phyloP scores from a whole-genome alignment of 2,888 invertebrate species.

The Coelinius sp. region DNA sequence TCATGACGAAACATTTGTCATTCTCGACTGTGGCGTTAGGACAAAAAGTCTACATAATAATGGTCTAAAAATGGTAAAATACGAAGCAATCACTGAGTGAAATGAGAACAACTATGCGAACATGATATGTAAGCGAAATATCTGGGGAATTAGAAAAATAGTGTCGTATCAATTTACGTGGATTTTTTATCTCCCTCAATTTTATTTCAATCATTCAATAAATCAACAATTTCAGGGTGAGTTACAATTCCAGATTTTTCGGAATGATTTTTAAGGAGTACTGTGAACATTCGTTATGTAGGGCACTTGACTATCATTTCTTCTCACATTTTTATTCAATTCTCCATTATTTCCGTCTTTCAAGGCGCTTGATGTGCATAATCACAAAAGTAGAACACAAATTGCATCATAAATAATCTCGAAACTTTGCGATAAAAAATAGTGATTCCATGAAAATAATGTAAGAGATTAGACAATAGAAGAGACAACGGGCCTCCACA shows the following conservation, averaged over 20 bases:
- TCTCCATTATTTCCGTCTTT: no score
- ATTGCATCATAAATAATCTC: background rate
- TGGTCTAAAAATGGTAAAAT: background rate
- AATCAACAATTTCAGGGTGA: no score
- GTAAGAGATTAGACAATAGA: background rate
- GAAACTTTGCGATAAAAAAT: background rate
- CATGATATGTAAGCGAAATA: background rate
- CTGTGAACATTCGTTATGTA: no score
- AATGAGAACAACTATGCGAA: background rate
- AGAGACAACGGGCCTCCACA: background rate
- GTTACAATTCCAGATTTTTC: no score
- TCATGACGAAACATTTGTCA: background rate
- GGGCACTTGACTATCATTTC: no score
- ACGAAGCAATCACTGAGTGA: background rate
- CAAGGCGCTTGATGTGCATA: no score
- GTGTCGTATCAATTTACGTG: background rate
- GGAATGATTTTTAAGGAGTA: no score
- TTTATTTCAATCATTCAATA: background rate
- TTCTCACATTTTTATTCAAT: no score
- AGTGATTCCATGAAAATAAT: background rate
- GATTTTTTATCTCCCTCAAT: background rate
- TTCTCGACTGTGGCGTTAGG: background rate
- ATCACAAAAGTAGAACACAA: no score
- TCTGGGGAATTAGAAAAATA: background rate
- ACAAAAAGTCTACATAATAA: background rate